Base-by-base conservation (phyloP, 2,888 invertebrate species). In the Tinea pellionella region DNA sequence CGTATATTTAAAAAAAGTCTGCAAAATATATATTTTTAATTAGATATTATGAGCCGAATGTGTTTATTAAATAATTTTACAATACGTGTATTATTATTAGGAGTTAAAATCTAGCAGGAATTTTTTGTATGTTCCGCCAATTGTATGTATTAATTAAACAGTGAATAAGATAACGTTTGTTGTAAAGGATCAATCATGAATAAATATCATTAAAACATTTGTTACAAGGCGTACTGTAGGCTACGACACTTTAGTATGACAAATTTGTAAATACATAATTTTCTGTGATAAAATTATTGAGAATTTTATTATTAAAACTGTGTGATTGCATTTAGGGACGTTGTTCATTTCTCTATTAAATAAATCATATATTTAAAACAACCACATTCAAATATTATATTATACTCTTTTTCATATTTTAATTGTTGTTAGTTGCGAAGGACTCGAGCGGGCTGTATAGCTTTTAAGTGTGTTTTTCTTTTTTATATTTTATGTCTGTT, bases 221-320 rank as follows among this genome's bases (percentile, higher is more conserved):
- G 77, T 79, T 78, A 74, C 78, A 75, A 78, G 71, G 74, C 80
- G 80, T 78, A 75, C 74, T 74, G 73, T 79, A 78, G 75, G 75
- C 69, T 83, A 77, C 78, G 75, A 75, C 78, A 83, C 77, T 75
- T 76, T 79, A 78, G 80, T 80, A 77, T 74, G 86, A 83, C 83
- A 82, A 87, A 88, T 83, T 86, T 88, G 88, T 88, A 88, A 83
- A 88, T 88, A 88, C 84, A 88, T 88, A 77, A 86, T 88, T 88
- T 88, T 88, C 88, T 88, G 88, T 88, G 88, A 88, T 88, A 88
- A 88, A 85, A 87, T 83, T 81, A 69, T 75, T 81, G 79, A 77
- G 75, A 69, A 76, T 74, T 76, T 77, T 78, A 81, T 78, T 75
- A 83, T 80, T 86, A 86, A 81, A 80, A 81, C 80, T 80, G 87